A percentile compares a stretch with the other conserved stretches of the same genome.
Evolutionary conservation across 2,888 invertebrate species (phyloP).

Genomic region (Dolomedes plantarius): DNA sequence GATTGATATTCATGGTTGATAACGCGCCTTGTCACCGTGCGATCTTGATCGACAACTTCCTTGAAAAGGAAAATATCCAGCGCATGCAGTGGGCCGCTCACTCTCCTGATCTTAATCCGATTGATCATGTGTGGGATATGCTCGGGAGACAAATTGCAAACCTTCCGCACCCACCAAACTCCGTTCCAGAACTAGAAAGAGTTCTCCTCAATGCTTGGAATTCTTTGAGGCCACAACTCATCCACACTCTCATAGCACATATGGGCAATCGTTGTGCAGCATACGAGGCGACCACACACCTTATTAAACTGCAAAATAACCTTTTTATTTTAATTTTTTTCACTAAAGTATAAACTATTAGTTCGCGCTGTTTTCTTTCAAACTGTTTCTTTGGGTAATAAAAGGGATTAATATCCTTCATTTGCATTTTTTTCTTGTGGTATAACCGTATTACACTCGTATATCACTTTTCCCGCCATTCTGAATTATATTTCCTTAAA

Average conservation of each 20-base stretch:
- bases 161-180: not conserved
- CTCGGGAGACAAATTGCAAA: constrained; percentile 1
- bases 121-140: constrained; percentile 10
- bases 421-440: no score
- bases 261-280: not conserved
- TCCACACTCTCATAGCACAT: not conserved
- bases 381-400: no score
- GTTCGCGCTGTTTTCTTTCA: no score
- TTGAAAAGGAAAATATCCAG: constrained; percentile 17
- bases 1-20: constrained; percentile 29
- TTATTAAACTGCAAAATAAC: no score
- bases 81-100: constrained; percentile 5
- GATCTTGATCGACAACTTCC: constrained; percentile 18
- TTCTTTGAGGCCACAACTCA: not conserved
- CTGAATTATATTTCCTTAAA: no score
- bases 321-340: no score
- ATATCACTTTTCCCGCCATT: no score
- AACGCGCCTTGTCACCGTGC: not conserved
- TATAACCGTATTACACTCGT: no score
- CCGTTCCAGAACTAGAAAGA: not conserved
- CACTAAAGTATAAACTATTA: no score
- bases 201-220: not conserved
- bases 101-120: constrained; percentile 26
- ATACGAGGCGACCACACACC: no score
- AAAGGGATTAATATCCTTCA: no score